Evolutionary conservation across 2,888 invertebrate genomes (phyloP), one percentile per base, ranked within the genome.

Genomic region (Brachyptera putata): DNA sequence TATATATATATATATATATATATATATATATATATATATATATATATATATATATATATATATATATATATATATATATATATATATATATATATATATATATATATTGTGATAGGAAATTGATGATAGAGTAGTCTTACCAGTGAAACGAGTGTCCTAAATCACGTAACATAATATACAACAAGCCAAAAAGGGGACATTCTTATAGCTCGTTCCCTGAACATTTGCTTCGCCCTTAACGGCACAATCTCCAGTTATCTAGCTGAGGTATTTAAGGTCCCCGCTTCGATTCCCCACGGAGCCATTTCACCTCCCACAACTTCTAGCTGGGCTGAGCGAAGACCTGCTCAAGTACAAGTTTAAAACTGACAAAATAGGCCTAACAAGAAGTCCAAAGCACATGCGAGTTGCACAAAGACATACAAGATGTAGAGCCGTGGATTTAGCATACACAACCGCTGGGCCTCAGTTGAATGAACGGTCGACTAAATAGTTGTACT

Each of bases 281-380:
- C 24, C 24, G 46, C 22, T 46, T 46, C 46, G 46, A 5, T 46
- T 46, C 46, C 46, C 46, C 9, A 3, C 21, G 24, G 46, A 46
- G 46, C 46, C 46, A 46, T 46, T 46, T 46, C 46, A 46, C 24
- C 46, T 46, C 46, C 46, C 46, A 46, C 46, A 46, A 46, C 22
- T 46, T 46, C 22, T n/a, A 46, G 24, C 46, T 4, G 3, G 4
- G 22, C 24, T 24, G 46, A n/a, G n/a, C n/a, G n/a, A n/a, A n/a
- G n/a, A 46, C 7, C 46, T 46, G 46, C 46, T 21, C 46, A 46
- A 46, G 46, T 46, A 46, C 46, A 46, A 46, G 46, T 46, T 46
- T 46, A 46, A 46, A 46, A 46, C 46, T 46, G 46, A 46, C 46
- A 46, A 46, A 46, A 21, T 46, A 46, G 46, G 46, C 46, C 46